Evolutionary conservation across 2,888 invertebrate species (phyloP).

Genomic region (Drosophila longiperda): DNA sequence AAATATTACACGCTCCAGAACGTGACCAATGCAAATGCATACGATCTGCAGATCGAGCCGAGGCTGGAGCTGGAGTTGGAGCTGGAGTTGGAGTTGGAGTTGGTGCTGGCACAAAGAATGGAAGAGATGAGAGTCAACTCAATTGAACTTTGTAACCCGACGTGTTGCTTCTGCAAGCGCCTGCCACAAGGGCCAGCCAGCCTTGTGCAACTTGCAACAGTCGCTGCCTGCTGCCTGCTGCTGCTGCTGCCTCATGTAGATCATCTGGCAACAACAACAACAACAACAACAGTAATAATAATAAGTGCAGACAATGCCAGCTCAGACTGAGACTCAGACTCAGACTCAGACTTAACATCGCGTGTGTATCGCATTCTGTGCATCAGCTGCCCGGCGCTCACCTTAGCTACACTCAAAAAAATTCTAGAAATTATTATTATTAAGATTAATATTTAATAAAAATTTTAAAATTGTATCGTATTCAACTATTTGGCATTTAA

Average conservation of each 20-base stretch:
- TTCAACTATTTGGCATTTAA: too few relatives aligned
- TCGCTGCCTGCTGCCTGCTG: constrained; percentile 12
- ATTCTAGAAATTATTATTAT: background rate
- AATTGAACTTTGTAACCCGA: constrained; percentile 76
- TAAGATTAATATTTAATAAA: too few relatives aligned
- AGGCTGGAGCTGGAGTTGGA: background rate
- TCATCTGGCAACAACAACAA: constrained; percentile 58
- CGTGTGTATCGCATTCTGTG: constrained; percentile 76
- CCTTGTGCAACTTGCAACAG: constrained; percentile 40
- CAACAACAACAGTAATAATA: constrained; percentile 34
- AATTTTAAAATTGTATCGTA: too few relatives aligned
- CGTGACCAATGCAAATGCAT: constrained; percentile 81
- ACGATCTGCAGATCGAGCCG: constrained; percentile 52
- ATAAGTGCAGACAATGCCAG: constrained; percentile 61
- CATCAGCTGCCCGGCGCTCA: constrained; percentile 69
- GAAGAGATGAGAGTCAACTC: constrained; percentile 69
- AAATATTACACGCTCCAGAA: constrained; percentile 80
- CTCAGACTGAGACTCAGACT: constrained; percentile 8
- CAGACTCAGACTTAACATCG: constrained; percentile 41
- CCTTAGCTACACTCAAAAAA: background rate
- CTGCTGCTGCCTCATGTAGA: constrained; percentile 67
- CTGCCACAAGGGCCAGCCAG: constrained; percentile 36
- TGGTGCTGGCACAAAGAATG: constrained; percentile 23
- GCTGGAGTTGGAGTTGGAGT: background rate
- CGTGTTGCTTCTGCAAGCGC: constrained; percentile 76